Evolutionary conservation across 2,797 vertebrate species (phyloP), one percentile per base, ranked within the genome.

Genomic region (Acestrorhynchus altus): DNA sequence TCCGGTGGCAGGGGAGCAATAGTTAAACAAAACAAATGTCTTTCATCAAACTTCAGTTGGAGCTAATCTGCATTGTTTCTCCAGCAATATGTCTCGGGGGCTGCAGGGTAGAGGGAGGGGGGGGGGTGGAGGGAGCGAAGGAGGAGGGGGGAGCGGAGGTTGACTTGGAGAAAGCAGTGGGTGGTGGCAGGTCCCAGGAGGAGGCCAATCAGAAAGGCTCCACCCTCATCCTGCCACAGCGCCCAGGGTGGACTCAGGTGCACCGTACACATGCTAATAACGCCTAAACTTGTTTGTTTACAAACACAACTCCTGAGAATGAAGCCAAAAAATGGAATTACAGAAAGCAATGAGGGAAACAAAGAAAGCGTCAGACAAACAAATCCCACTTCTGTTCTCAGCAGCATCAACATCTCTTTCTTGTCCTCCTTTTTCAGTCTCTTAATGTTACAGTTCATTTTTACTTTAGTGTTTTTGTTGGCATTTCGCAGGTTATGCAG

Each of bases 21-120:
- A 90, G 91, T 93, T 93, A 94, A 93, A 90, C 91, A 90, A 92
- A 93, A 94, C 92, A 92, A 94, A 94, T 93, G 92, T 89, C 89
- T 93, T 93, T 93, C 92, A 93, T 94, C 92, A 93, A 91, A 92
- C 87, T 90, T 88, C 83, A 90, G 89, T 92, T 91, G 90, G 87
- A 87, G 87, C 85, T 92, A 86, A 89, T 92, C 87, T 91, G 90
- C 91, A 92, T 91, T 76, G 73, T 64, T 85, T 67, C 61, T 54
- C 72, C 52, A 31, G 51, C 67, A 64, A 65, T 66, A 72, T 72
- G 67, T 81, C 72, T 66, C 61, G 22, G 51, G 69, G 74, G 78
- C 68, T 64, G 20, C 61, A 46, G 76, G 74, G 76, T 60, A 11
- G 78, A 67, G 49, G 47, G 67, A 51, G 20, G 8, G 67, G 70